Conservation (phyloP, 2,797 vertebrate genomes). For the Adelosebastes latens region DNA sequence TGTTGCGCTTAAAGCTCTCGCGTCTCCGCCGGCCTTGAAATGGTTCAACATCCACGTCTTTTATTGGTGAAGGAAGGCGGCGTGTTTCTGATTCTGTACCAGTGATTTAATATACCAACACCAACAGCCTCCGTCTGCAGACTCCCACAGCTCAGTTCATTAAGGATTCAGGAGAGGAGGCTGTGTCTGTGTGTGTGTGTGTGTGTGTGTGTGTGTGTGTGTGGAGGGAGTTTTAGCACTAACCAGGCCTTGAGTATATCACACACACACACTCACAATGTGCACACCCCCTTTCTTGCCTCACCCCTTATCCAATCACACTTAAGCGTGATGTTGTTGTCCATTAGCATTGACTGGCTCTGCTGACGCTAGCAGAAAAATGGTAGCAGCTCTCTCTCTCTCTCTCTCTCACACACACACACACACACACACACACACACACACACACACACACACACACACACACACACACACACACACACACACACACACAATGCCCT, state of each 20-base stretch:
- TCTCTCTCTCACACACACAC: not conserved
- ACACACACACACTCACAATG: not conserved
- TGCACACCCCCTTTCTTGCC: slow-evolving; percentile 5
- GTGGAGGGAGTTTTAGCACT: not conserved
- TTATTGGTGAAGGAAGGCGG: not conserved
- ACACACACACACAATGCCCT: not conserved
- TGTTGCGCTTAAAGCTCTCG: not conserved
- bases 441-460: not conserved
- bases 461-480: not conserved
- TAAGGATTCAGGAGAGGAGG: slow-evolving; percentile 29
- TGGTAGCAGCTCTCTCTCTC: not conserved
- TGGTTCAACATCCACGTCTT: slow-evolving; percentile 5
- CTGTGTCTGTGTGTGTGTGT: not conserved
- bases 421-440: not conserved
- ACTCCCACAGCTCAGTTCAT: slow-evolving; percentile 35
- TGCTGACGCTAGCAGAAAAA: slow-evolving; percentile 73
- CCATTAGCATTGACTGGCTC: slow-evolving; percentile 71
- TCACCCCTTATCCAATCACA: slow-evolving; percentile 74
- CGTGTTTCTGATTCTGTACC: slow-evolving; percentile 4
- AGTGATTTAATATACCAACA: slow-evolving; percentile 35
- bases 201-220: not conserved
- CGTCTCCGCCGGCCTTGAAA: not conserved
- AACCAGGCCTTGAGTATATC: slow-evolving; percentile 11
- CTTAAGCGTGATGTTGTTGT: slow-evolving; percentile 64
- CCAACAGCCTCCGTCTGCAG: slow-evolving; percentile 10